Evolutionary conservation across 2,113 vertebrate genomes (phyloP).

Genomic region (Rissa tridactyla): DNA sequence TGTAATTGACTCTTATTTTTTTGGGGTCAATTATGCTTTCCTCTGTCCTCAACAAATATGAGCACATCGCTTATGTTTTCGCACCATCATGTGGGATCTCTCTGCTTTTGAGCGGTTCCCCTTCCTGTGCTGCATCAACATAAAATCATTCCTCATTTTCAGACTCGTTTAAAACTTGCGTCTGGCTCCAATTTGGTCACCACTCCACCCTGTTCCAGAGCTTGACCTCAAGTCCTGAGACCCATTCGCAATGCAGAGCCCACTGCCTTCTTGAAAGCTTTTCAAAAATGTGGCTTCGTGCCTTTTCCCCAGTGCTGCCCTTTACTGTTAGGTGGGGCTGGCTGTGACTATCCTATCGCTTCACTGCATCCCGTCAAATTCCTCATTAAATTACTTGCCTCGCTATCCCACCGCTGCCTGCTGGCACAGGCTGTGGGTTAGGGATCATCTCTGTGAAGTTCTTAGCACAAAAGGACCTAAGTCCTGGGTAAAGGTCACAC

Average conservation of each 20-base stretch:
- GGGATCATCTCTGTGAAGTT: not conserved
- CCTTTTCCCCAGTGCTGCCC: not conserved
- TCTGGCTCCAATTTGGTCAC: not conserved
- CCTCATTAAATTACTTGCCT: not conserved
- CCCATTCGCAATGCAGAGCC: not conserved
- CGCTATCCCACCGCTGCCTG: not conserved
- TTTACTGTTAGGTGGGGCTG: not conserved
- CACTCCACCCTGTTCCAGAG: too few species aligned
- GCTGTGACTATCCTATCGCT: not conserved
- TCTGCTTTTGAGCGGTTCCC: not conserved
- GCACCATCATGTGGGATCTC: not conserved
- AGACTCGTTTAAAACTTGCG: too few species aligned
- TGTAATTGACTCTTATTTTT: not conserved
- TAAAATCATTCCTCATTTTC: not conserved
- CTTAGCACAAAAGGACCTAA: not conserved
- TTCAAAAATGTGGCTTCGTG: not conserved
- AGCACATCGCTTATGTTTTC: not conserved
- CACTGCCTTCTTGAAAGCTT: not conserved
- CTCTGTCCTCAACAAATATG: not conserved
- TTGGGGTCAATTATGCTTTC: not conserved
- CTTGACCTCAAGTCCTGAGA: not conserved
- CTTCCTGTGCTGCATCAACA: rapidly evolving
- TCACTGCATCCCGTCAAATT: not conserved
- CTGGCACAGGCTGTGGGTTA: not conserved
- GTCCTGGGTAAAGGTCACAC: not conserved